A percentile compares a stretch with the other conserved stretches of the same genome.
Conservation (phyloP, 2,797 vertebrate species). For the Melanogrammus aeglefinus region DNA sequence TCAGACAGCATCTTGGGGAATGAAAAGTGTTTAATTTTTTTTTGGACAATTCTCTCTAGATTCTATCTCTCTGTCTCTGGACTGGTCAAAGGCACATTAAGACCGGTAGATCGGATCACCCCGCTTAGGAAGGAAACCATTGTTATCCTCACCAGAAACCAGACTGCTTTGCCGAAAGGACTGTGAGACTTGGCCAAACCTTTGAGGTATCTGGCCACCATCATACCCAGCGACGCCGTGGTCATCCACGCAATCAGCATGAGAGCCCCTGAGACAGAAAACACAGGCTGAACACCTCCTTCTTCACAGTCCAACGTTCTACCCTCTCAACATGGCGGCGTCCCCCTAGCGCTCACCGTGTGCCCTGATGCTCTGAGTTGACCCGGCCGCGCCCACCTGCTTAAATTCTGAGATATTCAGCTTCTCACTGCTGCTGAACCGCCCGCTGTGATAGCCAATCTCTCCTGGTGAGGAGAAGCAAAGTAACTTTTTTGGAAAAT, state of each 20-base stretch:
- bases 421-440: constrained; percentile 42
- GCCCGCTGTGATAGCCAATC: constrained; percentile 55
- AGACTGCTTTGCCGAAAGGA: constrained; percentile 65
- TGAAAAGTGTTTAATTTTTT: too few relatives aligned
- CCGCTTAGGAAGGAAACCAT: too few relatives aligned
- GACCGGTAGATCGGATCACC: too few relatives aligned
- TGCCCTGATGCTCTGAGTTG: constrained; percentile 49
- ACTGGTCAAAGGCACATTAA: background rate
- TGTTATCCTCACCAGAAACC: constrained; percentile 74
- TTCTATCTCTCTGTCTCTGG: too few relatives aligned
- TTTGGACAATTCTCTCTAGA: too few relatives aligned
- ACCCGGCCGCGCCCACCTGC: background rate
- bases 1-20: too few relatives aligned
- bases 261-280: constrained; percentile 66
- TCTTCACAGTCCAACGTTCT: background rate
- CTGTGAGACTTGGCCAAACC: constrained; percentile 26
- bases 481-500: background rate
- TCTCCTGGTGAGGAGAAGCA: constrained; percentile 51
- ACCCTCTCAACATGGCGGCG: background rate
- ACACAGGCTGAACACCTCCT: background rate
- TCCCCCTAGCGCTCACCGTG: constrained; percentile 42
- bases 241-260: constrained; percentile 82
- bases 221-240: constrained; percentile 72
- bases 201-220: constrained; percentile 72
- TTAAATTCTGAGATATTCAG: constrained; percentile 39